Evolutionary conservation across 2,888 invertebrate species (phyloP).

Genomic region (Epiblema foenella): DNA sequence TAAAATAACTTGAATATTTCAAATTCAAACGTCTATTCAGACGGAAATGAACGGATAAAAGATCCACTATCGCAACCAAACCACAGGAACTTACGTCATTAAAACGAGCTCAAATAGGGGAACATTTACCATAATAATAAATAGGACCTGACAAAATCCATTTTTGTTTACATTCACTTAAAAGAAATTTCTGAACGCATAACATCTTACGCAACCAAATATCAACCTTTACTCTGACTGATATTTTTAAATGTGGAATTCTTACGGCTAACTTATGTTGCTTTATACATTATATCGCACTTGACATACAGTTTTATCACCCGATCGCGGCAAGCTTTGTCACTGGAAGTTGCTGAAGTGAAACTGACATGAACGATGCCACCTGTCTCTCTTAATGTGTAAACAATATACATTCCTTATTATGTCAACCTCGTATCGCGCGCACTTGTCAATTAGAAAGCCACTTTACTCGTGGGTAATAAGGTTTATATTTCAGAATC

Average conservation of each 20-base stretch:
- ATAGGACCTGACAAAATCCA: slow-evolving; percentile 24
- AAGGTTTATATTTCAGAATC: background rate
- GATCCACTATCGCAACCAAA: background rate
- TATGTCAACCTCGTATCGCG: background rate
- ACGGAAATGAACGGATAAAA: background rate
- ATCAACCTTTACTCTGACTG: slow-evolving; percentile 28
- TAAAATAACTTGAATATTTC: too few relatives aligned
- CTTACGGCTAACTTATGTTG: background rate
- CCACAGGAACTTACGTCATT: slow-evolving; percentile 6
- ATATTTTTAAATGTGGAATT: slow-evolving; percentile 20
- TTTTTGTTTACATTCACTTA: slow-evolving; percentile 34
- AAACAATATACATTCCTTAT: slow-evolving; percentile 22
- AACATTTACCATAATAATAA: slow-evolving; percentile 3
- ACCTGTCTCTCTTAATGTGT: slow-evolving; percentile 39
- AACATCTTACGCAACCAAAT: slow-evolving; percentile 27
- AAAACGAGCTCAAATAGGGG: background rate
- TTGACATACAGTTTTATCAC: slow-evolving; percentile 33
- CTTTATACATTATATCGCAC: background rate
- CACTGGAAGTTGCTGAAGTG: slow-evolving; percentile 42
- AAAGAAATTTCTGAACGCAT: slow-evolving; percentile 28
- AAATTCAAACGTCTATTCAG: background rate
- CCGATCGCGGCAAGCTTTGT: slow-evolving; percentile 45
- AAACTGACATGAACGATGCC: slow-evolving; percentile 46
- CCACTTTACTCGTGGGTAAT: background rate
- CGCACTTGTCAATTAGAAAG: background rate